Evolutionary conservation across 2,888 invertebrate genomes (phyloP), one percentile per base, ranked within the genome.

Genomic region (Sturmia bella): DNA sequence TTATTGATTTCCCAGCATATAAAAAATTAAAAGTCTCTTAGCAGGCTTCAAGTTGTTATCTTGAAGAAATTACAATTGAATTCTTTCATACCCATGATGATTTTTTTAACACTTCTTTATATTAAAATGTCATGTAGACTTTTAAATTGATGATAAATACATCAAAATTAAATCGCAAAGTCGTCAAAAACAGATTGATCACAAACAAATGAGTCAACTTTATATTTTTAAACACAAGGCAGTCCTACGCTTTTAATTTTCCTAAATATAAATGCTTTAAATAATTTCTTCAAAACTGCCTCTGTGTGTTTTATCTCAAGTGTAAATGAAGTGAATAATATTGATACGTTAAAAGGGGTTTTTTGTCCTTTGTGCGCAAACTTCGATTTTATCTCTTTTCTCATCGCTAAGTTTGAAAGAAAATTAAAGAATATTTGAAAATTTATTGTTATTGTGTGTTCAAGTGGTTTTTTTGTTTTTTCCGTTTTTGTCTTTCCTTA

Each of bases 361-460:
- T 24, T 41, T 41, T 13, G n/a, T 48, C 12, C 32, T 37, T 6
- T 4, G 2, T 39, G 39, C 19, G 17, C 11, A 52, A 61, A 37
- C 39, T 43, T 43, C 11, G 41, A 43, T 19, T 32, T 27, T 63
- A 41, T 41, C 50, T 52, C 45, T 41, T 70, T 39, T 48, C 50
- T 27, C 19, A 45, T 32, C 43, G 13, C 45, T 19, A 5, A 7
- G 57, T 64, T 27, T 37, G 9, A 17, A 13, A 19, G 15, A 32
- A 54, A 45, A 39, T 12, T 32, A 21, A 11, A 50, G 52, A 61
- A 54, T n/a, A 48, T 57, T 52, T 39, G 41, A 48, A 52, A 74
- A 77, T 82, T 69, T 81, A 82, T 82, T 82, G 64, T 69, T 74
- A 69, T 82, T 70, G 56, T 76, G 39, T 48, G 63, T 50, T 63